phyloP scores from a whole-genome alignment of 2,888 invertebrate species.

The Drosophila pseudotakahashii region DNA sequence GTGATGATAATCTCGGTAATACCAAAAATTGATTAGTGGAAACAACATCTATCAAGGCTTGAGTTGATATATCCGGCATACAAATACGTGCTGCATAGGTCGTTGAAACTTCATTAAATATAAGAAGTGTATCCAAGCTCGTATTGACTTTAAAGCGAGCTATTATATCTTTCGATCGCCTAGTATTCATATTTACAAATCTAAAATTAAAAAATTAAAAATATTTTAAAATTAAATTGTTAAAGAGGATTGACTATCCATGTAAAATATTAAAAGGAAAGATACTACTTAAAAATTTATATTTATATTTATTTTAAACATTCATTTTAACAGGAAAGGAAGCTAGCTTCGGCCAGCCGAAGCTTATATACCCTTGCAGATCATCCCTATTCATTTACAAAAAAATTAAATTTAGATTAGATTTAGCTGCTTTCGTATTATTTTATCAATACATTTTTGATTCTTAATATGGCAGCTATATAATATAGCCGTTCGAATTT shows the following conservation, averaged over 20 bases:
- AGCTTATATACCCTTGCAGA: not conserved
- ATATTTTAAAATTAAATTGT: too few relatives aligned
- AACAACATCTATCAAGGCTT: conserved; percentile 94
- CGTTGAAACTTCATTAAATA: conserved; percentile 94
- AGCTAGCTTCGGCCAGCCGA: not conserved
- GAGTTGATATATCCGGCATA: conserved; percentile 95
- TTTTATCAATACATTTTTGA: too few relatives aligned
- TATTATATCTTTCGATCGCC: conserved; percentile 87
- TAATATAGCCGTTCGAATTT: too few relatives aligned
- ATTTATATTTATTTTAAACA: too few relatives aligned
- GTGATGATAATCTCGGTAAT: conserved; percentile 95
- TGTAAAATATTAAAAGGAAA: too few relatives aligned
- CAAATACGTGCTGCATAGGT: conserved; percentile 93
- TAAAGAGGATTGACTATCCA: too few relatives aligned
- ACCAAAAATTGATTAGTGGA: conserved; percentile 94
- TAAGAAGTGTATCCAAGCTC: conserved; percentile 91
- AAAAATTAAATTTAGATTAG: too few relatives aligned
- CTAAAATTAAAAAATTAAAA: conserved; percentile 82
- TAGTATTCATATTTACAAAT: conserved; percentile 87
- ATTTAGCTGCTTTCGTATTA: too few relatives aligned
- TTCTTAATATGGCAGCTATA: too few relatives aligned
- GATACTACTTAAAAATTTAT: too few relatives aligned
- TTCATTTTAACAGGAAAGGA: not conserved
- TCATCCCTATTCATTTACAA: too few relatives aligned
- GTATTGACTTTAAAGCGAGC: conserved; percentile 89